Conservation (phyloP, 2,797 vertebrate species). For the Crenichthys baileyi region DNA sequence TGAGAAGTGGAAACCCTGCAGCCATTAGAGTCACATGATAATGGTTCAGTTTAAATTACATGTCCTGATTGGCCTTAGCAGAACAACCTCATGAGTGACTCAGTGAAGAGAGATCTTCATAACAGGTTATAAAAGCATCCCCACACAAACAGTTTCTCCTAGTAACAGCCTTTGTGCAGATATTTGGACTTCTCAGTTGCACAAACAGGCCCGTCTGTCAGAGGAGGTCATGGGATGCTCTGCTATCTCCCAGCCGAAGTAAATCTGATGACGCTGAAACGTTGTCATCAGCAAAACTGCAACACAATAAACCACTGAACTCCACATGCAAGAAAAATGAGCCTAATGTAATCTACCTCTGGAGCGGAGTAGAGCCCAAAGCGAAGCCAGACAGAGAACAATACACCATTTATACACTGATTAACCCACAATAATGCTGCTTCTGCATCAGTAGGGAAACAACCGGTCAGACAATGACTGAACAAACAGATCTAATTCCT, state of each 20-base stretch:
- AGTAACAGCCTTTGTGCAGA: background rate
- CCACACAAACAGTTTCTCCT: slow-evolving; percentile 4
- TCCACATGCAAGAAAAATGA: slow-evolving; percentile 27
- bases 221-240: slow-evolving; percentile 44
- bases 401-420: background rate
- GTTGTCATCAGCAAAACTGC: slow-evolving; percentile 42
- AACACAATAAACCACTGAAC: slow-evolving; percentile 33
- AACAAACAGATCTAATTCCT: background rate
- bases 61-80: slow-evolving; percentile 39
- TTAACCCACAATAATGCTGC: background rate
- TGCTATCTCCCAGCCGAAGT: slow-evolving; percentile 8
- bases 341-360: slow-evolving; percentile 22
- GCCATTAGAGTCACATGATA: slow-evolving; percentile 19
- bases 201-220: slow-evolving; percentile 34
- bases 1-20: background rate
- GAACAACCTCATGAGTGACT: slow-evolving; percentile 56
- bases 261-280: slow-evolving; percentile 16
- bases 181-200: slow-evolving; percentile 16
- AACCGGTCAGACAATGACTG: background rate
- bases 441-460: slow-evolving; percentile 10
- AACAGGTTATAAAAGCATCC: background rate
- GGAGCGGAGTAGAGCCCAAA: slow-evolving; percentile 5
- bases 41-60: slow-evolving; percentile 21
- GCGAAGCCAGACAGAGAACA: slow-evolving; percentile 8
- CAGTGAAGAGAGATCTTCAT: slow-evolving; percentile 33